Conservation (phyloP, 1,140 invertebrate species). For the Vollenhovia emeryi region DNA sequence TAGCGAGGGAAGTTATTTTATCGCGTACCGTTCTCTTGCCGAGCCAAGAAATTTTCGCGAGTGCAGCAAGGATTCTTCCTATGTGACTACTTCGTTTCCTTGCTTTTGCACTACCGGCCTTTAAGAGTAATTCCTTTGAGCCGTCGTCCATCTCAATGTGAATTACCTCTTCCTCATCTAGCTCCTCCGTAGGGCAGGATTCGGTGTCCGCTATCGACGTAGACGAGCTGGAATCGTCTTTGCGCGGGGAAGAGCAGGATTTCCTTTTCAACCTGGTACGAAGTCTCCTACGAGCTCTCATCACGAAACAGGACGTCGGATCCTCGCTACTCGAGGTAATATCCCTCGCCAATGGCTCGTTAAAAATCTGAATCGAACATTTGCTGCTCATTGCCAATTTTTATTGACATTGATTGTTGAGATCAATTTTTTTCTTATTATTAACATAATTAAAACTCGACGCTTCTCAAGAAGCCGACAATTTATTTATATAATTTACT, state of each 20-base stretch:
- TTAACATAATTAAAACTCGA: not conserved
- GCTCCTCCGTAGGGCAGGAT: constrained; percentile 72
- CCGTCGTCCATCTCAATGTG: constrained; percentile 70
- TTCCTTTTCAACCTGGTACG: constrained; percentile 54
- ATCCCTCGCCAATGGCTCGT: constrained; percentile 65
- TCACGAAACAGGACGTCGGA: constrained; percentile 70
- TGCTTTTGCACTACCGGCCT: constrained; percentile 28
- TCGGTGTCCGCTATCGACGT: constrained; percentile 73
- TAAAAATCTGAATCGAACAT: constrained; percentile 75
- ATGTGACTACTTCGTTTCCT: constrained; percentile 65
- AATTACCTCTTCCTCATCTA: constrained; percentile 73
- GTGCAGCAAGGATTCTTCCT: constrained; percentile 69
- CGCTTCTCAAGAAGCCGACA: not conserved
- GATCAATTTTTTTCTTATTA: not conserved
- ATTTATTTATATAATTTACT: not conserved
- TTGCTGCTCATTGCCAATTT: not conserved
- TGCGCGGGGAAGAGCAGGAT: constrained; percentile 1
- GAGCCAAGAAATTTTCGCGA: constrained; percentile 72
- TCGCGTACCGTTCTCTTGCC: constrained; percentile 51
- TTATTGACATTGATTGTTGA: not conserved
- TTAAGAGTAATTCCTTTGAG: constrained; percentile 63
- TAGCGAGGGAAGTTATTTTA: constrained; percentile 22
- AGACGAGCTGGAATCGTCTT: constrained; percentile 60
- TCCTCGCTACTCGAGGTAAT: constrained; percentile 65
- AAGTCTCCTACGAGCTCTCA: constrained; percentile 68